These are phyloP conservation scores for Galeopterus variegatus DNA, from an alignment of 2,113 vertebrate species.

Conservation along the genomic window DNA sequence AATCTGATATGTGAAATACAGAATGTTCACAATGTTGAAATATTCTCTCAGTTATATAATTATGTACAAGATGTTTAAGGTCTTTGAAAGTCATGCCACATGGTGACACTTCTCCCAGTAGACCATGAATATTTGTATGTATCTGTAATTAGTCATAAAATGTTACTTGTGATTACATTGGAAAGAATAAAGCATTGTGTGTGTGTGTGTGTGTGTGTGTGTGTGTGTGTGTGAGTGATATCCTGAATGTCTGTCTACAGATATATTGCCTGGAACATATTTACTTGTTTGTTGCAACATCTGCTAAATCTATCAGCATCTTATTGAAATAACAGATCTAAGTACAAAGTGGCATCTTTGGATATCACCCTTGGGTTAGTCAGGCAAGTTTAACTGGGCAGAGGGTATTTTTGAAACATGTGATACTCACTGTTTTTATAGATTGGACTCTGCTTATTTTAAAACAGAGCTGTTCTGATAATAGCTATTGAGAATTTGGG, in stretches of 20 bases:
- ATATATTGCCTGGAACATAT: constrained; percentile 65
- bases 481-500: neutral
- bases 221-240: neutral
- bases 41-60: constrained; percentile 41
- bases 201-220: too few relatives aligned
- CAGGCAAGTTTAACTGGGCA: constrained; percentile 49
- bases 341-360: constrained; percentile 68
- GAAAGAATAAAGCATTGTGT: constrained; percentile 11
- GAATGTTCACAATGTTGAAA: neutral
- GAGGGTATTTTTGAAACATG: constrained; percentile 59
- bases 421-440: neutral
- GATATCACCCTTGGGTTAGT: constrained; percentile 50
- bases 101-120: neutral
- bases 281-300: constrained; percentile 64
- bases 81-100: constrained; percentile 25
- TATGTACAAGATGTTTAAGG: neutral
- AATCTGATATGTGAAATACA: constrained; percentile 3
- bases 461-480: neutral
- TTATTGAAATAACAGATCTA: constrained; percentile 75
- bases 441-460: constrained; percentile 7
- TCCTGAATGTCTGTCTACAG: constrained; percentile 50
- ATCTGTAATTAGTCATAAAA: constrained; percentile 60
- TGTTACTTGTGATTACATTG: constrained; percentile 58
- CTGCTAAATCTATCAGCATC: constrained; percentile 57
- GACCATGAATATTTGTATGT: constrained; percentile 46